Evolutionary conservation across 2,113 vertebrate genomes (phyloP), one percentile per base, ranked within the genome.

Genomic region (Misgurnus mizolepis): DNA sequence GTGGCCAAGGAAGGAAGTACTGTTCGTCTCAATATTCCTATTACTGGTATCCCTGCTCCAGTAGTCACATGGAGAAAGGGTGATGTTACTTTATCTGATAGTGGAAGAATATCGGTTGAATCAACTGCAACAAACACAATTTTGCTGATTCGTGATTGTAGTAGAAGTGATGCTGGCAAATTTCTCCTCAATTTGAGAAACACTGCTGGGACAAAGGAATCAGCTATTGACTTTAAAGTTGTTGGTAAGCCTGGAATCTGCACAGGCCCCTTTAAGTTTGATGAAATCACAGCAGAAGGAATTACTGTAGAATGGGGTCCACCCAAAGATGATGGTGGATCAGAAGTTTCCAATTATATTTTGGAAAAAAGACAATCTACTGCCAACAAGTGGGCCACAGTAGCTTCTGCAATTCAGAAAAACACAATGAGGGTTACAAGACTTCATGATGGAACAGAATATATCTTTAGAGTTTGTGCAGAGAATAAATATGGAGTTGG

Each of bases 401-500:
- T 98, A 88, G 98, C 95, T 67, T 99, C 97, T 2, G 97, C 98
- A 50, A 95, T 98, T 70, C 98, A 99, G 90, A 99, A 98, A 91
- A 99, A 95, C 27, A 93, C 89, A 11, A 96, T 98, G 88, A 95
- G 96, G 89, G 95, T 99, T 80, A 96, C 96, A 62, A 93, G 96
- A 86, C 96, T 99, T 77, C 96, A 98, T 65, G 98, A 98, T 77
- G 98, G 97, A 79, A 85, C 90, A 41, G 98, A 99, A 86, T 99
- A 99, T 69, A 94, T 97, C 68, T 99, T 99, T 85, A 95, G 95
- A 90, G 95, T 99, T 79, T 96, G 94, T 72, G 98, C 98, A 17
- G 98, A 99, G 92, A 99, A 99, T 88, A 99, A 98, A 88, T 98
- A 98, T 0, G 98, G 98, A 75, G 90, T 99, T 78, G 97, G 98